Base-by-base conservation (phyloP, 2,888 invertebrate species). In the Hirtodrosophila alboralis region DNA sequence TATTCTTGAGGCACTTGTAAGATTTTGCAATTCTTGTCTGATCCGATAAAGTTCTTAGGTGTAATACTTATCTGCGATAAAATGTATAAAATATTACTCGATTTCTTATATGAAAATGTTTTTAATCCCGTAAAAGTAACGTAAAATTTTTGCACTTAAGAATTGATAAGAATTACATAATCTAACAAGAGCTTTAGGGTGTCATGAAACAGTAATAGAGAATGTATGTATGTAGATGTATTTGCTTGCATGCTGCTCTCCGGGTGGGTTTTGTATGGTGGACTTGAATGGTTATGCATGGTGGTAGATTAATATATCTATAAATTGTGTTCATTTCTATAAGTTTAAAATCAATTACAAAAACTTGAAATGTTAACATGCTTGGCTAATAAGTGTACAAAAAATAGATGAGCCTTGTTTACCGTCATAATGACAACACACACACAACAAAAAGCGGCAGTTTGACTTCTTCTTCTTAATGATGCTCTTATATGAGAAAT, bases 361-460 rank as follows among this genome's bases (percentile, higher is more conserved):
- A 37, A 23, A 31, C 23, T 4, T 13, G 36, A 30, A 43, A 13
- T 26, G 8, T 47, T 43, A 14, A 43, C 84, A 84, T 84, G 86
- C 78, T 16, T 75, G 14, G 31, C 63, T 78, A 81, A 54, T 31
- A 40, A 40, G 52, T 81, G 36, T 58, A 56, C 14, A 33, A 33
- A 52, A 54, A 52, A 52, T 56, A 65, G 27, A 40, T 61, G 49
- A 66, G 43, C 64, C 64, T 72, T 86, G 76, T 60, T 80, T 80
- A 80, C 80, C 80, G 64, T 84, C 74, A 44, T 54, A 53, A 68
- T 77, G 77, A 68, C 75, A 66, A 73, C 61, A 64, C 18, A 84
- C 65, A 66, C 69, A 73, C 59, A 80, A 85, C 38, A 60, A 60
- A 59, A 71, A 78, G 71, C 85, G 62, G 71, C 83, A 45, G 74